Base-by-base conservation (phyloP, 1,140 invertebrate species). In the Cotesia chilonis region DNA sequence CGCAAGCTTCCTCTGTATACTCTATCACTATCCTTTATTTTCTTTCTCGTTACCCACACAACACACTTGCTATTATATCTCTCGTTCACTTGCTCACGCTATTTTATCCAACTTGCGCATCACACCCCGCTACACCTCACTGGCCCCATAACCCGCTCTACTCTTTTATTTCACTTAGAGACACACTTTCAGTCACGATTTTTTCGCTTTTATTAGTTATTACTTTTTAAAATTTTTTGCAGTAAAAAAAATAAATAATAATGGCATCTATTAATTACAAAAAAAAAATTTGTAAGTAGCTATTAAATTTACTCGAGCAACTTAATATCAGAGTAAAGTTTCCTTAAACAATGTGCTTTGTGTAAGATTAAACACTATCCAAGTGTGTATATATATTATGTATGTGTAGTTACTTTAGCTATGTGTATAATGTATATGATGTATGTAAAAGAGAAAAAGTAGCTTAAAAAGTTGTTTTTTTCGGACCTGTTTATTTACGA, bases 151-250 rank as follows among this genome's bases (percentile, higher is more conserved):
- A 52, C 54, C 47, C 4, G 5, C 54, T 47, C 6, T 47, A 47
- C 41, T 61, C n/a, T 37, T 52, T 59, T 38, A 35, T 20, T 55
- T 20, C 20, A 28, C 51, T 54, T 35, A 2, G 7, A 55, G 20
- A 38, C 36, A 41, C 17, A 69, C 36, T 57, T 41, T 70, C 37
- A 37, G 47, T n/a, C 38, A 28, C 37, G 68, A 28, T 37, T 76
- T 76, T 78, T 75, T 72, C 73, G 57, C 72, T 72, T 28, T 77
- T 81, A 80, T 78, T 82, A 82, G 80, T 80, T 77, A 65, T 64
- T 69, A 66, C 37, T 59, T 57, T 28, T 28, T 28, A 28, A 28
- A 28, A 28, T 28, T 28, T 28, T 28, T 28, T 28, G 28, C 28
- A 28, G 28, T 28, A 28, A 28, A 28, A 28, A 28, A 28, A 28